phyloP scores from a whole-genome alignment of 2,797 vertebrate species.

The Chloroceryle amazona region DNA sequence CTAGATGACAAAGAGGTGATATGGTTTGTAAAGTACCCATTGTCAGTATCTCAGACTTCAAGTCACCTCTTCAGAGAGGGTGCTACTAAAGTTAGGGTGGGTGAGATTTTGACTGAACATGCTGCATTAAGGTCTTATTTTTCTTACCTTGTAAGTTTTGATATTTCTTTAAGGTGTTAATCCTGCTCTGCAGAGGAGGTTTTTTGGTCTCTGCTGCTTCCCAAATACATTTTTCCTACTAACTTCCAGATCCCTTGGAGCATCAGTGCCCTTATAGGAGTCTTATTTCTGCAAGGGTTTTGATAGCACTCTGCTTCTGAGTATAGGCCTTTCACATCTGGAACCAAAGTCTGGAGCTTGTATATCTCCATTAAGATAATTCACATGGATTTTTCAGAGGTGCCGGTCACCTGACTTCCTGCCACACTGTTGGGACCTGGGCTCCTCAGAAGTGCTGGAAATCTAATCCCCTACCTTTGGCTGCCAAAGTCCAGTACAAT shows the following conservation, averaged over 20 bases:
- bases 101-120: not conserved
- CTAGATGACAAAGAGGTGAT: not conserved
- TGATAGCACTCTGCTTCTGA: not conserved
- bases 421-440: not conserved
- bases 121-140: not conserved
- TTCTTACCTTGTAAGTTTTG: not conserved
- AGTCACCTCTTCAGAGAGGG: not conserved
- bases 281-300: not conserved
- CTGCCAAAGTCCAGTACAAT: not conserved
- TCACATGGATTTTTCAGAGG: not conserved
- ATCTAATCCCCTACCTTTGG: not conserved
- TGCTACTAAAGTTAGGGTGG: not conserved
- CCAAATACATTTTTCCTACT: not conserved
- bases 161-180: not conserved
- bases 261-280: not conserved
- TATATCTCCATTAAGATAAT: not conserved
- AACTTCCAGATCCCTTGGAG: not conserved
- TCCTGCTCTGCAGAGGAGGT: not conserved
- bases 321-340: not conserved
- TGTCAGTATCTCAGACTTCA: not conserved
- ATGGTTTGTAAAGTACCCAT: not conserved
- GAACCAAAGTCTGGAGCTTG: not conserved
- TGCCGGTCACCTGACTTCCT: not conserved
- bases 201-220: not conserved
- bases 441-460: not conserved